These are phyloP conservation scores for Pollenia amentaria DNA, from an alignment of 2,888 invertebrate species.

Conservation along the genomic window DNA sequence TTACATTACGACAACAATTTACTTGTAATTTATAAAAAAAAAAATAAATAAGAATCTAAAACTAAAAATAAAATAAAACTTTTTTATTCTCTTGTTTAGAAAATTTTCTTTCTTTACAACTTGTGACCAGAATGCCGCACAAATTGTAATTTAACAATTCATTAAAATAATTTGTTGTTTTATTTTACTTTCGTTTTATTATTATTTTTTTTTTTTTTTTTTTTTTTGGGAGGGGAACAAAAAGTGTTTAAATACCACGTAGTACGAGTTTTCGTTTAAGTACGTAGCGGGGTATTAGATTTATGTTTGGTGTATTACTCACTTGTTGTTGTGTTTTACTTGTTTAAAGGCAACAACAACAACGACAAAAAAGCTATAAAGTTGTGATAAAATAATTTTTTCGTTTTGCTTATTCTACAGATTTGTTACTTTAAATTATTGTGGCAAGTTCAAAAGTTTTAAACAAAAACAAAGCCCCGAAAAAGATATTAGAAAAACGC, in stretches of 20 bases:
- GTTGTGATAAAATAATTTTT: constrained; percentile 43
- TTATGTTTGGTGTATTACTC: constrained; percentile 28
- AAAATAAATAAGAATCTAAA: constrained; percentile 17
- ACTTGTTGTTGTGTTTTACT: constrained; percentile 31
- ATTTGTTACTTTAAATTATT: constrained; percentile 40
- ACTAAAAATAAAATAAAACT: not conserved
- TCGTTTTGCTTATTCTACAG: constrained; percentile 11
- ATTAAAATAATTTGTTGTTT: constrained; percentile 70
- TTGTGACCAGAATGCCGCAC: constrained; percentile 62
- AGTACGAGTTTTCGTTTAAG: constrained; percentile 1
- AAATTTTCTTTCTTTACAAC: constrained; percentile 49
- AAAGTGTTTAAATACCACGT: not conserved
- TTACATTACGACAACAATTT: constrained; percentile 29
- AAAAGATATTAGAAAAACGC: not conserved
- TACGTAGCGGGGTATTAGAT: constrained; percentile 13
- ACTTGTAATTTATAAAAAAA: constrained; percentile 46
- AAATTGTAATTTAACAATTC: constrained; percentile 72
- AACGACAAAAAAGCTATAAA: constrained; percentile 49
- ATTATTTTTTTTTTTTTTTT: not conserved
- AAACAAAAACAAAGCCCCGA: not conserved
- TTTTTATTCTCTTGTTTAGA: constrained; percentile 14
- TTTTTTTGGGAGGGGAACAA: not conserved
- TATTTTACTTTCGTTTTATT: constrained; percentile 20
- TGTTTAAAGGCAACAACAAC: constrained; percentile 1
- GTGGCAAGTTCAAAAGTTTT: constrained; percentile 44